Base-by-base conservation (phyloP, 2,888 invertebrate species). In the Macropis europaea region DNA sequence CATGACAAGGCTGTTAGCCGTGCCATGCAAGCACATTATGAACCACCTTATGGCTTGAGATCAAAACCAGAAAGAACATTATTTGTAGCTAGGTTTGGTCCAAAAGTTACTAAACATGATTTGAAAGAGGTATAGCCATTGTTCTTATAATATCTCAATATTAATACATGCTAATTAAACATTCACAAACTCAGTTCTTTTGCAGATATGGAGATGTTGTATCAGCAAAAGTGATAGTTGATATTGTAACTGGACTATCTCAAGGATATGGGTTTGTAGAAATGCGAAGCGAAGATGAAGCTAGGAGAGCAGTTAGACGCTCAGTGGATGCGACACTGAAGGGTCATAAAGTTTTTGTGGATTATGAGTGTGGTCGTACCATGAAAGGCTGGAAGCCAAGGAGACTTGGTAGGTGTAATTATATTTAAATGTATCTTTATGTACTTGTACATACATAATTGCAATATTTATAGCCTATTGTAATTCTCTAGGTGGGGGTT, bases 211-310 rank as follows among this genome's bases (percentile, higher is more conserved):
- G 80, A 89, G 92, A 74, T 92, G 95, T 86, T 90, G 92, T 60
- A 82, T 97, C 59, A 92, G 85, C 77, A 1, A 88, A 86, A 77
- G 70, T 89, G 28, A 85, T 97, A 2, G 92, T 93, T 81, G 96
- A 97, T 85, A 92, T 97, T 50, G 95, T 97, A 0, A 97, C 97
- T 0, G 96, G 96, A 0, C 92, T 93, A 83, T 95, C 96, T 0
- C 94, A 94, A 87, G 93, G 95, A 57, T 97, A 97, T 86, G 97
- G 94, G 0, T 97, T 97, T 89, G 92, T 97, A n/a, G 97, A 97
- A 90, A 97, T 93, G 90, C 93, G 93, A 75, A 92, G 91, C 22
- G 91, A 91, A 73, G 90, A 90, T 11, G 92, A 92, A 57, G 94
- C 94, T 4, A 91, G 92, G 61, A 91, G 91, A 73, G 95, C 95